phyloP scores from a whole-genome alignment of 2,797 vertebrate species.

The Microtus obscurus region DNA sequence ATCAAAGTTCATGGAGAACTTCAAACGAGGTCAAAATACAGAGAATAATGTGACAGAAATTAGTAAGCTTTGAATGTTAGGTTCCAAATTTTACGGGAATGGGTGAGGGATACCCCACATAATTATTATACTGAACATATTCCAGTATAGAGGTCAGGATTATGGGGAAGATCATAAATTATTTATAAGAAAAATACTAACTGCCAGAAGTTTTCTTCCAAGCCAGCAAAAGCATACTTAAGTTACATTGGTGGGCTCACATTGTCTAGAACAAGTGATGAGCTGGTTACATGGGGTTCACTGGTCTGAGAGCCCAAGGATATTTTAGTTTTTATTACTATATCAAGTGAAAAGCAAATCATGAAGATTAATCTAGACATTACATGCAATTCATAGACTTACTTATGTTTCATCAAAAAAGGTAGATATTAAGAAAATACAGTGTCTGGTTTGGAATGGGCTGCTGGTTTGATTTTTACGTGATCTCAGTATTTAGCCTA shows the following conservation, averaged over 20 bases:
- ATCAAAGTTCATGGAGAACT: constrained; percentile 64
- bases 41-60: constrained; percentile 39
- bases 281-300: background rate
- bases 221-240: background rate
- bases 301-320: background rate
- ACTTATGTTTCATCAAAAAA: background rate
- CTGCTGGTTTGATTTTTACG: background rate
- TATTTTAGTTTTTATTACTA: constrained; percentile 23
- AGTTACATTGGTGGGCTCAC: background rate
- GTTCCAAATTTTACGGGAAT: constrained; percentile 40
- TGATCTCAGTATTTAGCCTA: background rate
- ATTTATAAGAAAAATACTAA: constrained; percentile 67
- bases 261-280: background rate
- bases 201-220: constrained; percentile 35
- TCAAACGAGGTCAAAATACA: constrained; percentile 50
- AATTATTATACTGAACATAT: constrained; percentile 49
- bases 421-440: constrained; percentile 6
- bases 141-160: constrained; percentile 10
- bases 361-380: constrained; percentile 16
- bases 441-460: background rate
- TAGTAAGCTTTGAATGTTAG: constrained; percentile 51
- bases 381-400: background rate
- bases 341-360: background rate
- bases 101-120: background rate
- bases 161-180: background rate